Evolutionary conservation across 2,113 vertebrate species (phyloP).

Genomic region (Heliornis fulica): DNA sequence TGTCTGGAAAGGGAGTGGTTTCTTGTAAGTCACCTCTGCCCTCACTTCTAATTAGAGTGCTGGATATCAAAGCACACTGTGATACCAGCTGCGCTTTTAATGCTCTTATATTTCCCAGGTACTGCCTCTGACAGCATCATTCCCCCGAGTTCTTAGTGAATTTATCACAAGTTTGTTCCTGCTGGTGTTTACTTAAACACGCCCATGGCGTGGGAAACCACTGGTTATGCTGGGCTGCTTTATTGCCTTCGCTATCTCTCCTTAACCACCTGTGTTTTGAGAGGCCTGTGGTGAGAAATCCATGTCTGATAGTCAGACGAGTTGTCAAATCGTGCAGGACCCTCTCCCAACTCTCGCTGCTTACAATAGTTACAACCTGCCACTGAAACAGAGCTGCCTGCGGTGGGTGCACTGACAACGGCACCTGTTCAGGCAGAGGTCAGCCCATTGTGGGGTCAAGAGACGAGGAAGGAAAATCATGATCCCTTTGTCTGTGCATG

Average conservation of each 20-base stretch:
- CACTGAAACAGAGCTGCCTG: not conserved
- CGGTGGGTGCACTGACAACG: not conserved
- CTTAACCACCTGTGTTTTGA: not conserved
- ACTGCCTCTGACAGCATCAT: not conserved
- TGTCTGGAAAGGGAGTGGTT: not conserved
- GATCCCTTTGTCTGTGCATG: not conserved
- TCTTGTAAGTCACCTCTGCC: not conserved
- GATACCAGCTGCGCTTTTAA: not conserved
- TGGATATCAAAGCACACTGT: not conserved
- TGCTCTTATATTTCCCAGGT: not conserved
- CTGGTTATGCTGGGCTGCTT: not conserved
- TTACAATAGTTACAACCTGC: not conserved
- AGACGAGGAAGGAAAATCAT: not conserved
- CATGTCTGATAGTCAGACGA: not conserved
- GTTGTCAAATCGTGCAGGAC: not conserved
- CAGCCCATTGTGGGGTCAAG: not conserved
- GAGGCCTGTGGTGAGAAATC: not conserved
- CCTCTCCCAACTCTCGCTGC: not conserved
- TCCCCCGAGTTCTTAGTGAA: not conserved
- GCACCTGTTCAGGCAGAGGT: not conserved
- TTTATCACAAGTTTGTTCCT: not conserved
- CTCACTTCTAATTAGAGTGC: not conserved
- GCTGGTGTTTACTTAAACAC: not conserved
- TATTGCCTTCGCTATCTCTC: not conserved
- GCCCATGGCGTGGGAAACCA: not conserved